These are phyloP conservation scores for Hemibagrus guttatus DNA, from an alignment of 2,797 vertebrate genomes.

Conservation along the genomic window DNA sequence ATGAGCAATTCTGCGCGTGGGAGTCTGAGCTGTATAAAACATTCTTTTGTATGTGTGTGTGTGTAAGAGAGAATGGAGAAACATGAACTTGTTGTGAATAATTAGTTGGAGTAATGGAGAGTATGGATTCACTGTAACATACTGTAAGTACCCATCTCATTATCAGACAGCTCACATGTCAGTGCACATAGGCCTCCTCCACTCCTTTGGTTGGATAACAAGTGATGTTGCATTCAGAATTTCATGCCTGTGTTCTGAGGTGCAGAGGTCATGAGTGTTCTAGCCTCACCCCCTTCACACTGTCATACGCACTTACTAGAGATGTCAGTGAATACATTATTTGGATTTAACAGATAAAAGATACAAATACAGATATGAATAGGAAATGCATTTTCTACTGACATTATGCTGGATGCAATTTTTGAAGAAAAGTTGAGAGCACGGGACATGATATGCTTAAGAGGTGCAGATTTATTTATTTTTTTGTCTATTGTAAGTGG, in stretches of 20 bases:
- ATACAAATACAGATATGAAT: not conserved
- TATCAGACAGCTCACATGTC: conserved; percentile 23
- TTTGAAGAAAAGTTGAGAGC: not conserved
- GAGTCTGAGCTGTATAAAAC: not conserved
- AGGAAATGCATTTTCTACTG: not conserved
- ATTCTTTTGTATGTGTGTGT: not conserved
- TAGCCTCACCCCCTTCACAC: not conserved
- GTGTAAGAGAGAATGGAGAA: conserved; percentile 20
- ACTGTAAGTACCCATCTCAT: conserved; percentile 33
- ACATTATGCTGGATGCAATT: not conserved
- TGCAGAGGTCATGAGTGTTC: conserved; percentile 10
- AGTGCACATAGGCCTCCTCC: conserved; percentile 6
- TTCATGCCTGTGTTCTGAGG: conserved; percentile 22
- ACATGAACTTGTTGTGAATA: not conserved
- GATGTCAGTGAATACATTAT: not conserved
- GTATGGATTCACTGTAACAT: conserved; percentile 9
- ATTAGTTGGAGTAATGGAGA: conserved; percentile 28
- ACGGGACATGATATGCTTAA: not conserved
- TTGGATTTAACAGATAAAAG: not conserved
- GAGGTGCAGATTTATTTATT: not conserved
- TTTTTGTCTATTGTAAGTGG: not conserved
- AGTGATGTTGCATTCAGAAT: conserved; percentile 8
- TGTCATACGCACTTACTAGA: not conserved
- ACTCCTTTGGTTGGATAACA: not conserved
- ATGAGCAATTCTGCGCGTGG: conserved; percentile 29